Base-by-base conservation (phyloP, 2,888 invertebrate species). In the Watsonalla binaria region DNA sequence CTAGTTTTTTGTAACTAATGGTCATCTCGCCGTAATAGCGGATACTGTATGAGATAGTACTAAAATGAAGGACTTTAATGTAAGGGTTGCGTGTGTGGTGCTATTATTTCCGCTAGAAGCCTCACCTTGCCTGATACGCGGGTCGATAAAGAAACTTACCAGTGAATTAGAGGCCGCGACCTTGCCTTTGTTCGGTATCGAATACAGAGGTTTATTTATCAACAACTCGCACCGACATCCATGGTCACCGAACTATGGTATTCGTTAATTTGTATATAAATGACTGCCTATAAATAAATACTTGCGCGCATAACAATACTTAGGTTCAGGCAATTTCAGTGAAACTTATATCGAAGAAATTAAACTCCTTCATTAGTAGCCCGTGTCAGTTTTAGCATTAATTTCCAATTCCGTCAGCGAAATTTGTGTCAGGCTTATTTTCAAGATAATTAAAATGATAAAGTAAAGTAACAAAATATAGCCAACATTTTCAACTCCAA, bases 81-180 rank as follows among this genome's bases (percentile, higher is more conserved):
- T 62, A 65, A 68, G 65, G 68, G 72, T 86, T 77, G 86, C 85
- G 83, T 83, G 86, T 78, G 63, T 63, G 72, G 60, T 61, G 72
- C 74, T 72, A 83, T 83, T 84, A 84, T 78, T 76, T 78, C 80
- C 81, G 72, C 63, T 64, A 65, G 57, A 63, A 70, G 72, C 74
- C 79, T 84, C 81, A 78, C 86, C 83, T 85, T 78, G 78, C 71
- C 67, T 65, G 76, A 75, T 79, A 79, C 70, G 72, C 70, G 68
- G 75, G 76, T 76, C 79, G 75, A 77, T 78, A 74, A 65, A 68
- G 74, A 74, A 76, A 75, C 69, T 71, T 72, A 66, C 68, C 63
- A 70, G 76, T 73, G 71, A 74, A 74, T 77, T 80, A 74, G 66
- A 78, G 75, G 77, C 67, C 73, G 56, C 51, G 66, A 56, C 70